phyloP scores from a whole-genome alignment of 1,140 invertebrate genomes.

The Trachymyrmex cornetzi region DNA sequence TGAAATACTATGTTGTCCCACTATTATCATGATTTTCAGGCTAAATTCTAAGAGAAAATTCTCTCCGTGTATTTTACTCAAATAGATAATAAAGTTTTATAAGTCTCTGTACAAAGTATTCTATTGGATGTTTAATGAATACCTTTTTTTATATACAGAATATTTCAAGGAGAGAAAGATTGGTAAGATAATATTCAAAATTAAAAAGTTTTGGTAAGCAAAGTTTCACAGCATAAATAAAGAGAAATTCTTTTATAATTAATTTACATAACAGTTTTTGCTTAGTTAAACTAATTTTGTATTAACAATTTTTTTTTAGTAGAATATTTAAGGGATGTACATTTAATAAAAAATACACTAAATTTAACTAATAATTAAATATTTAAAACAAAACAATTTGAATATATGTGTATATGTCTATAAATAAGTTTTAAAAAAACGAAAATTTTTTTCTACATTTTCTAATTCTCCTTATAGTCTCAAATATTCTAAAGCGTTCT shows the following conservation, averaged over 20 bases:
- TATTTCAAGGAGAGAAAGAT: background rate
- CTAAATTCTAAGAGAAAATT: too few relatives aligned
- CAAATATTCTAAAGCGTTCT: background rate
- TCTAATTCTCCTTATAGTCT: background rate
- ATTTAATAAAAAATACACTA: background rate
- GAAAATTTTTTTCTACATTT: background rate
- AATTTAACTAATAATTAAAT: conserved; percentile 17
- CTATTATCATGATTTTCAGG: too few relatives aligned
- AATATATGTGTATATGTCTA: background rate
- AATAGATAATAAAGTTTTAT: conserved; percentile 18
- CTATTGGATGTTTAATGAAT: background rate
- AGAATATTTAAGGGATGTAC: background rate
- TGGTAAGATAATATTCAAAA: conserved; percentile 12
- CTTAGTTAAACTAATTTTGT: background rate
- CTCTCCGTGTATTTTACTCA: background rate
- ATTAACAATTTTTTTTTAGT: background rate
- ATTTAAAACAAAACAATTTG: background rate
- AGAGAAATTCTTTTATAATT: conserved; percentile 2
- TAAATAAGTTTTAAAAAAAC: background rate
- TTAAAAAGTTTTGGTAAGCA: conserved; percentile 13
- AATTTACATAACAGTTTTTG: background rate
- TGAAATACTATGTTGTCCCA: too few relatives aligned
- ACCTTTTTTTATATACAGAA: background rate
- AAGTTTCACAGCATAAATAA: conserved; percentile 13
- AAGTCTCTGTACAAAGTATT: background rate